A percentile compares a stretch with the other conserved stretches of the same genome.
These are phyloP conservation scores for Xenopus petersii DNA, from an alignment of 2,797 vertebrate genomes.

Conservation along the genomic window DNA sequence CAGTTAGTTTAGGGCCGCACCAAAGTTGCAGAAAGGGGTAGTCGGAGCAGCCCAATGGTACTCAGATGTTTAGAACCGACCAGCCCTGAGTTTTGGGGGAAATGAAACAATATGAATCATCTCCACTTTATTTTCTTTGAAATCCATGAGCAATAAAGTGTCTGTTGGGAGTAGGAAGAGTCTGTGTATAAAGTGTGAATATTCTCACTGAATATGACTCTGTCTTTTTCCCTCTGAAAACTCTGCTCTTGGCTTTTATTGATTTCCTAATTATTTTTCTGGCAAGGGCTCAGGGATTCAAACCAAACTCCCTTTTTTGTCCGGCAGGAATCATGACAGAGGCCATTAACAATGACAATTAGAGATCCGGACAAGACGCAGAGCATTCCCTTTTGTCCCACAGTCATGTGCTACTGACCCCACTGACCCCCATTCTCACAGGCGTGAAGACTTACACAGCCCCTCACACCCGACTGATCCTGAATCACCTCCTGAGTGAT, in stretches of 20 bases:
- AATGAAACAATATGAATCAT: neutral
- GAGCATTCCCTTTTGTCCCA: neutral
- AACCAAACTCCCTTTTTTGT: neutral
- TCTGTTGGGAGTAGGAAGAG: too few relatives aligned
- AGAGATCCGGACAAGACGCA: conserved; percentile 2
- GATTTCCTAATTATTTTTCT: neutral
- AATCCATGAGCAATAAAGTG: too few relatives aligned
- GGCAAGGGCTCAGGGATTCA: neutral
- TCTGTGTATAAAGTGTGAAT: neutral
- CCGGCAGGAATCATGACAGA: conserved; percentile 8
- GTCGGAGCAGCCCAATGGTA: too few relatives aligned
- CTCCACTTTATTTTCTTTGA: too few relatives aligned
- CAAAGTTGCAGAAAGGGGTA: too few relatives aligned
- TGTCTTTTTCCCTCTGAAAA: neutral
- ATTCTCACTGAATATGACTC: neutral
- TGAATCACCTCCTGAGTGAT: neutral
- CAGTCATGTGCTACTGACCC: conserved; percentile 18
- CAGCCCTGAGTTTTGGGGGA: too few relatives aligned
- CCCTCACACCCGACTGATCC: conserved; percentile 23
- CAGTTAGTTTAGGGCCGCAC: too few relatives aligned
- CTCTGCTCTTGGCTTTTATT: conserved; percentile 8
- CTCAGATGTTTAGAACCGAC: too few relatives aligned
- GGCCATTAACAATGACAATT: conserved; percentile 18
- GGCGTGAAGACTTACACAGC: conserved; percentile 33
- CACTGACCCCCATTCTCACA: conserved; percentile 37